These are phyloP conservation scores for Sturmia bella DNA, from an alignment of 2,888 invertebrate genomes.

Conservation along the genomic window DNA sequence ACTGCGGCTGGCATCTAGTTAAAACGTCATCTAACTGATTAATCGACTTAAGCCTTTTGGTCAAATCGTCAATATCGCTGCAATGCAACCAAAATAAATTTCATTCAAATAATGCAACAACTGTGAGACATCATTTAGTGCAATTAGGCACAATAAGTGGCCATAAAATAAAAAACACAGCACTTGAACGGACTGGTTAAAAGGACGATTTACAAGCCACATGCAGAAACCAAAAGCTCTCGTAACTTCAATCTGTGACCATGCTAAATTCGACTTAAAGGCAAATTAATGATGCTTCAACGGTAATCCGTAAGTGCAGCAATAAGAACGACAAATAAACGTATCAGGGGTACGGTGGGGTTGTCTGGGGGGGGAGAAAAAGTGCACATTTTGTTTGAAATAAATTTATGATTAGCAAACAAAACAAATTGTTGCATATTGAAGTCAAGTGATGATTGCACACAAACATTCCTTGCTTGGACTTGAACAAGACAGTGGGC, in stretches of 20 bases:
- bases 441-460: constrained; percentile 39
- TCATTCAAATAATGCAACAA: background rate
- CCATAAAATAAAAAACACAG: constrained; percentile 80
- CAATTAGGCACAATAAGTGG: constrained; percentile 82
- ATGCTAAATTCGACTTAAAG: constrained; percentile 1
- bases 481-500: constrained; percentile 8
- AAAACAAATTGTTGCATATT: constrained; percentile 55
- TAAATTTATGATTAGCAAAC: constrained; percentile 69
- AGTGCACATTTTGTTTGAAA: constrained; percentile 57
- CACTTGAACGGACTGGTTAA: constrained; percentile 47
- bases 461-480: background rate
- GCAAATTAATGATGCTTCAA: constrained; percentile 66
- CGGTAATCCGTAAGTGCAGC: constrained; percentile 55
- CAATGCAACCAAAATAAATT: constrained; percentile 23
- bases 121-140: constrained; percentile 76
- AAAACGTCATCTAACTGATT: constrained; percentile 18
- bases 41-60: constrained; percentile 19
- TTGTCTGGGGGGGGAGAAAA: background rate
- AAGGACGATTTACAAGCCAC: constrained; percentile 59
- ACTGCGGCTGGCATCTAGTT: background rate
- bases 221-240: constrained; percentile 25
- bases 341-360: background rate
- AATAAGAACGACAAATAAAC: constrained; percentile 20
- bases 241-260: constrained; percentile 1
- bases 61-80: constrained; percentile 20